Evolutionary conservation across 2,888 invertebrate species (phyloP).

Genomic region (Copidosoma aretas): DNA sequence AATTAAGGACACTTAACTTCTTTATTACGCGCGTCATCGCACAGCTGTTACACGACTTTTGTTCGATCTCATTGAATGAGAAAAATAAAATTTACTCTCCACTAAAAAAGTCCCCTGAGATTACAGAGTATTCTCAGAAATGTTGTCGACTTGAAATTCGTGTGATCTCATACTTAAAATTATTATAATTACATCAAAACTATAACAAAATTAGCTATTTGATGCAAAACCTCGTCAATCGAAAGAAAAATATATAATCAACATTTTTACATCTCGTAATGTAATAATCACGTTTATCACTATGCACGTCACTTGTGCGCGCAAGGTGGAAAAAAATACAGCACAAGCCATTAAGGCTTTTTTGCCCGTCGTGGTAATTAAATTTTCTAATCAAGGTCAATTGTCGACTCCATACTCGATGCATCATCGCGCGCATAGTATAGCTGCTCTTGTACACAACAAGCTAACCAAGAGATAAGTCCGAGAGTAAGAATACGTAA

Average conservation of each 20-base stretch:
- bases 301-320: not conserved
- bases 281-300: constrained; percentile 5
- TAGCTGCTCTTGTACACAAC: not conserved
- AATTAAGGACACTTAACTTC: constrained; percentile 6
- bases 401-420: constrained; percentile 7
- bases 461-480: not conserved
- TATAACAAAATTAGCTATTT: not conserved
- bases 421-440: constrained; percentile 23
- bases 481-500: no score
- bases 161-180: no score
- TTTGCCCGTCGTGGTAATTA: constrained; percentile 28
- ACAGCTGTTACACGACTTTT: no score
- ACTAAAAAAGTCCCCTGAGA: no score
- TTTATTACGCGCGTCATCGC: not conserved
- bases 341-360: constrained; percentile 22
- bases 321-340: not conserved
- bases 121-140: no score
- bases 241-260: constrained; percentile 21
- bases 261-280: constrained; percentile 10
- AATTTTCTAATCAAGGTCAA: constrained; percentile 36
- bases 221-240: not conserved
- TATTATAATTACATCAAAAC: not conserved
- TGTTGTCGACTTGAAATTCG: no score
- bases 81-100: no score
- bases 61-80: no score